phyloP scores from a whole-genome alignment of 2,797 vertebrate species.

The Urophycis tenuis region DNA sequence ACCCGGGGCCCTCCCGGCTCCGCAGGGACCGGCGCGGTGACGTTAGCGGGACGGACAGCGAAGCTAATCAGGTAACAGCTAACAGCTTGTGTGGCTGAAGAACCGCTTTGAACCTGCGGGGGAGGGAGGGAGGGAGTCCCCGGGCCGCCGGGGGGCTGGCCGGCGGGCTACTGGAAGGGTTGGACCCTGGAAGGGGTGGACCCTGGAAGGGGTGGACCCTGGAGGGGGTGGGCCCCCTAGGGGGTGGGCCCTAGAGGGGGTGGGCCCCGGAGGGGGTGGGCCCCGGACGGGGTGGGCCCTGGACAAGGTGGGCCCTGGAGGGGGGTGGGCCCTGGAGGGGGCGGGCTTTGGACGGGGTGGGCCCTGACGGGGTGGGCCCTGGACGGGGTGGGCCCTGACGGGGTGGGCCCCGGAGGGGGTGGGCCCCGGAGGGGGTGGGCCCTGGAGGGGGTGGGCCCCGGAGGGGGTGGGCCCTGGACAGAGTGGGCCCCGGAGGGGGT shows the following conservation, averaged over 20 bases:
- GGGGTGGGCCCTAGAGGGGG: constrained; percentile 5
- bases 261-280: constrained; percentile 9
- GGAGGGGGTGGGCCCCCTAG: background rate
- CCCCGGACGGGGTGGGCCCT: background rate
- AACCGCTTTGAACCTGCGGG: background rate
- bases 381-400: background rate
- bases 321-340: background rate
- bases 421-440: too few relatives aligned
- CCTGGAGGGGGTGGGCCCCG: too few relatives aligned
- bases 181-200: background rate
- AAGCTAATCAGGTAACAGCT: background rate
- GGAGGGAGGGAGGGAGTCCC: background rate
- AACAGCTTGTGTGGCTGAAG: background rate
- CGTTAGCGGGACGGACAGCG: background rate
- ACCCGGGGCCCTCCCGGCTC: background rate
- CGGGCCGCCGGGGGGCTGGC: background rate
- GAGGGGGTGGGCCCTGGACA: background rate
- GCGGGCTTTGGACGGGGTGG: constrained; percentile 12
- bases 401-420: constrained; percentile 11
- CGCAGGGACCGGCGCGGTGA: background rate
- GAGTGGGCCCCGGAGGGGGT: background rate
- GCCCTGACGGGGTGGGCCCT: background rate
- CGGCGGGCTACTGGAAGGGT: too few relatives aligned
- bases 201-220: constrained; percentile 16
- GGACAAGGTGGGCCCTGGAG: constrained; percentile 18